Evolutionary conservation across 2,797 vertebrate genomes (phyloP), one percentile per base, ranked within the genome.

Genomic region (Arnoldichthys spilopterus): DNA sequence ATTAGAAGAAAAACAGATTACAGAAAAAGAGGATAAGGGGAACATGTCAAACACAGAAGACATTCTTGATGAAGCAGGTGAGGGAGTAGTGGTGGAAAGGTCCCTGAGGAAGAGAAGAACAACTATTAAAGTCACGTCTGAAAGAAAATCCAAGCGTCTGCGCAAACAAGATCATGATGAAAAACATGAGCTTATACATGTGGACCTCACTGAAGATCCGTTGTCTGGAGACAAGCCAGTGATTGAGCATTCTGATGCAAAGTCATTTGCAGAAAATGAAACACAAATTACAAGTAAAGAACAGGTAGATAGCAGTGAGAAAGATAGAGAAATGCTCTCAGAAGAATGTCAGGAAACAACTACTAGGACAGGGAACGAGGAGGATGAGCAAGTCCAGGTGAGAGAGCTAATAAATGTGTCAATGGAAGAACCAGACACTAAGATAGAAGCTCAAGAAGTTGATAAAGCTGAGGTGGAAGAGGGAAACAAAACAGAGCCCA

Each of bases 131-230:
- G 32, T 16, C 11, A 3, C 26, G 11, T 15, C 30, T 71, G 32
- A 37, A 69, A 69, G 58, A 20, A 79, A 71, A 74, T 79, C 77
- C 4, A 82, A 84, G 62, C 77, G 53, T 30, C 7, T 58, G n/a
- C 1, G 37, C 24, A 72, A 73, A 81, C 76, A 76, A 72, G 76
- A 82, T 72, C 87, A 85, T 40, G 68, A 56, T 7, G 83, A 88
- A 72, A 68, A 76, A 1, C 30, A 62, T 22, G 72, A 76, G 0
- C 51, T 74, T 3, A 28, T 22, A 28, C 2, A 30, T 16, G 59
- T 51, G n/a, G 16, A n/a, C 56, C 43, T 58, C 15, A 47, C 15
- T 63, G 61, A 16, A 64, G 24, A 51, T 49, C 24, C 32, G 18
- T 47, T 68, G 6, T 4, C 47, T 30, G 24, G 47, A 34, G 69